Evolutionary conservation across 1,140 invertebrate species (phyloP), one percentile per base, ranked within the genome.

Genomic region (Hirudo medicinalis): DNA sequence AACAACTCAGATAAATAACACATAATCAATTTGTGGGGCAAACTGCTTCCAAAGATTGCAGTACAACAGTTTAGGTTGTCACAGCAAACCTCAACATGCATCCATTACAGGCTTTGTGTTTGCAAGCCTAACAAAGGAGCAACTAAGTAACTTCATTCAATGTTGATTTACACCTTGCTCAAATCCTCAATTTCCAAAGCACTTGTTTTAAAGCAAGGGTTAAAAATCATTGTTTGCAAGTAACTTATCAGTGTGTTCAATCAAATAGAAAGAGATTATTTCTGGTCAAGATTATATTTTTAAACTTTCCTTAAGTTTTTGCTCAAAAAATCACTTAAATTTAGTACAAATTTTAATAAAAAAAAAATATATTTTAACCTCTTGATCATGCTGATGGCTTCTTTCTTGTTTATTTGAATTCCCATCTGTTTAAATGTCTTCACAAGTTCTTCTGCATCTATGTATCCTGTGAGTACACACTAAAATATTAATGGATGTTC

Each of bases 401-500:
- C 84, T 57, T 75, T 72, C 69, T 75, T 70, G 49, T 80, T 80
- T 32, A 85, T 80, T 55, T 76, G 72, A n/a, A 84, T 75, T 11
- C 82, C 82, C 25, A 84, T 73, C 55, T 81, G 80, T 70, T 76
- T 73, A 72, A 85, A 84, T 0, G 82, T 81, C 27, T 78, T 78
- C 67, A 79, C 76, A 36, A 85, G 78, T 76, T 84, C 83, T 67
- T 76, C 72, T 0, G 77, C 77, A 75, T 81, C 80, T 71, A 82
- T 78, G 40, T 72, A 72, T 60, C 80, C 80, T 81, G 70, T 19
- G 74, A 71, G 53, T 22, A 67, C 20, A 36, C 20, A 22, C 2
- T 13, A 27, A 20, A 32, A 22, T 22, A 32, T 67, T 67, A 22
- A 69, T 49, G 17, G 43, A 70, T 29, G 49, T 22, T 3, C 8